Evolutionary conservation across 2,113 vertebrate species (phyloP).

Genomic region (Glareola pratincola): DNA sequence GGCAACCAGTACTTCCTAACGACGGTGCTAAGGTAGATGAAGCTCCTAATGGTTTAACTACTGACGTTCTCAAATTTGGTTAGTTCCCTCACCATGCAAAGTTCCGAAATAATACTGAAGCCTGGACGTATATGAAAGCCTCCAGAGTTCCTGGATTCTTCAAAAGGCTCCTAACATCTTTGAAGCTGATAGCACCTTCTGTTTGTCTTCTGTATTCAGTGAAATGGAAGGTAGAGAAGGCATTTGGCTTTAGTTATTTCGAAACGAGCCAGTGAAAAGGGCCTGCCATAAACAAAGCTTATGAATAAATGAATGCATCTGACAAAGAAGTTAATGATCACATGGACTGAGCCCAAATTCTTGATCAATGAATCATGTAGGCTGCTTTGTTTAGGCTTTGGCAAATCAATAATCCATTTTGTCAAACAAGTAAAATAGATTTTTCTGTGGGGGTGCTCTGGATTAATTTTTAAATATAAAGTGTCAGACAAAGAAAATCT

Average conservation of each 20-base stretch:
- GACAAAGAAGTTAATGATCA: slow-evolving; percentile 66
- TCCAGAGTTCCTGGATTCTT: background rate
- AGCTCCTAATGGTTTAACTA: background rate
- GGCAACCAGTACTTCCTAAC: background rate
- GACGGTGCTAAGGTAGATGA: background rate
- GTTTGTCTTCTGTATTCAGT: background rate
- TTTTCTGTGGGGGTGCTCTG: slow-evolving; percentile 8
- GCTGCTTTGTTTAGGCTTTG: slow-evolving; percentile 67
- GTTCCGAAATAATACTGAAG: background rate
- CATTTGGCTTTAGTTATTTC: background rate
- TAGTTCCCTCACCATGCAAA: background rate
- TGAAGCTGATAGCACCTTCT: background rate
- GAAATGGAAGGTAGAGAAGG: background rate
- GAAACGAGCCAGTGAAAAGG: background rate
- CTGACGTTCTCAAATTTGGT: background rate
- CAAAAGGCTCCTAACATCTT: background rate
- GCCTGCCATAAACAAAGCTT: slow-evolving; percentile 16
- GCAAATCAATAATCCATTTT: slow-evolving; percentile 74
- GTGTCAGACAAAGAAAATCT: slow-evolving; percentile 22
- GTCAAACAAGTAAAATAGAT: slow-evolving; percentile 67
- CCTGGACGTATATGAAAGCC: background rate
- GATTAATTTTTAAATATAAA: slow-evolving; percentile 65
- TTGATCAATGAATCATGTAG: slow-evolving; percentile 69
- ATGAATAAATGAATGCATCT: slow-evolving; percentile 65
- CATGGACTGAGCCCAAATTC: slow-evolving; percentile 58